These are phyloP conservation scores for Eufriesea mexicana DNA, from an alignment of 1,140 invertebrate species.

Conservation along the genomic window DNA sequence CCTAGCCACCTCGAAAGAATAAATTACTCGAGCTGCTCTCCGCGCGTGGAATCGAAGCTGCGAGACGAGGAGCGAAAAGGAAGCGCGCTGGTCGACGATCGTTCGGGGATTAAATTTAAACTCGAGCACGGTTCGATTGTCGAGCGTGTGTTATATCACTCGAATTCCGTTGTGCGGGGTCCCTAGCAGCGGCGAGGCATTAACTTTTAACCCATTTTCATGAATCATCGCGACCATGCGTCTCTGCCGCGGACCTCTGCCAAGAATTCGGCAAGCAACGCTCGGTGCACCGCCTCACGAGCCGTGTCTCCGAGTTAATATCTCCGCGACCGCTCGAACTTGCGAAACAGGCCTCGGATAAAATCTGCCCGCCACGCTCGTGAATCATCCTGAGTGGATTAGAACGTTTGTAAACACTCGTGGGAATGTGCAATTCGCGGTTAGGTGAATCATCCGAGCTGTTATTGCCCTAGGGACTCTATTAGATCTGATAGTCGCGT, in stretches of 20 bases:
- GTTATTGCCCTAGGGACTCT: too few relatives aligned
- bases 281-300: not conserved
- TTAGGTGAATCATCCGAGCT: not conserved
- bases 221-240: slow-evolving; percentile 36
- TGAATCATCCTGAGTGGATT: slow-evolving; percentile 29
- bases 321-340: not conserved
- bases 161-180: slow-evolving; percentile 24
- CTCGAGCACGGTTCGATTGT: slow-evolving; percentile 18
- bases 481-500: too few relatives aligned
- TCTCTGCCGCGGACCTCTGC: slow-evolving; percentile 29
- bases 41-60: not conserved
- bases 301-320: slow-evolving; percentile 8
- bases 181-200: not conserved
- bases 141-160: slow-evolving; percentile 35
- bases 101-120: slow-evolving; percentile 39
- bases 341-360: not conserved
- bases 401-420: slow-evolving; percentile 10
- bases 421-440: not conserved
- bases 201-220: slow-evolving; percentile 52
- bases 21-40: not conserved
- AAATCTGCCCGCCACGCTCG: not conserved
- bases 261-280: slow-evolving; percentile 43
- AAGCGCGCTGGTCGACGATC: not conserved
- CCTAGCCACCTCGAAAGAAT: not conserved
- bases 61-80: not conserved